Evolutionary conservation across 1,140 invertebrate species (phyloP).

Genomic region (Kradibia gibbosae): DNA sequence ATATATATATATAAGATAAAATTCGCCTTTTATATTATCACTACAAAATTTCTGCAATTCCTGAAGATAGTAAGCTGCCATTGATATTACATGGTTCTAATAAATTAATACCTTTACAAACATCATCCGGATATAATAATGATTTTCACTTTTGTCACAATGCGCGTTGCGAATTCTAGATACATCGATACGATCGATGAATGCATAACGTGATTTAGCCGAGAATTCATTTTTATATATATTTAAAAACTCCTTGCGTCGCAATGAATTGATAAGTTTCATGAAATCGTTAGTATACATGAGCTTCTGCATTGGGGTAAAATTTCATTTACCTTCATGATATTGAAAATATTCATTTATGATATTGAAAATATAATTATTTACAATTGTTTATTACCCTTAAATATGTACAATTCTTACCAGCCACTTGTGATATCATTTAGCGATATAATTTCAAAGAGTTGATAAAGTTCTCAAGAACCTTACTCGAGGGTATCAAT

Average conservation of each 20-base stretch:
- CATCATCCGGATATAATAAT: slow-evolving; percentile 49
- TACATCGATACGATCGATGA: slow-evolving; percentile 55
- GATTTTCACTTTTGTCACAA: slow-evolving; percentile 52
- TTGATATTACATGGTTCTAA: slow-evolving; percentile 59
- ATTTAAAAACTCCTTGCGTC: slow-evolving; percentile 43
- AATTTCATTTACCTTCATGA: slow-evolving; percentile 18
- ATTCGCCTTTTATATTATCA: slow-evolving; percentile 48
- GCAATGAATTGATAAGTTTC: slow-evolving; percentile 43
- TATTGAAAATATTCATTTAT: too few relatives aligned
- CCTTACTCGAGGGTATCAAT: too few relatives aligned
- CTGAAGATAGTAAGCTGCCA: slow-evolving; percentile 60
- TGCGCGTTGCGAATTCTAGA: slow-evolving; percentile 54
- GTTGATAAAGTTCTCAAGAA: too few relatives aligned
- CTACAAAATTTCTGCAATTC: slow-evolving; percentile 54
- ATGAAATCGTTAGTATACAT: slow-evolving; percentile 17
- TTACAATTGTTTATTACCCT: slow-evolving; percentile 39
- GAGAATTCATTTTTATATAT: slow-evolving; percentile 49
- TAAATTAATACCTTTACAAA: slow-evolving; percentile 60
- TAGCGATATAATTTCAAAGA: too few relatives aligned
- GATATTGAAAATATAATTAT: slow-evolving; percentile 35
- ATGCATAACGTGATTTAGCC: slow-evolving; percentile 34
- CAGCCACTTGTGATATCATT: too few relatives aligned
- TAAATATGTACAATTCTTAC: slow-evolving; percentile 54
- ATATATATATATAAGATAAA: slow-evolving; percentile 50
- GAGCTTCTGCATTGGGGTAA: slow-evolving; percentile 21